Percentiles rank a stretch among this genome's conserved stretches.
phyloP scores from a whole-genome alignment of 2,797 vertebrate species.

The Bradypus variegatus region DNA sequence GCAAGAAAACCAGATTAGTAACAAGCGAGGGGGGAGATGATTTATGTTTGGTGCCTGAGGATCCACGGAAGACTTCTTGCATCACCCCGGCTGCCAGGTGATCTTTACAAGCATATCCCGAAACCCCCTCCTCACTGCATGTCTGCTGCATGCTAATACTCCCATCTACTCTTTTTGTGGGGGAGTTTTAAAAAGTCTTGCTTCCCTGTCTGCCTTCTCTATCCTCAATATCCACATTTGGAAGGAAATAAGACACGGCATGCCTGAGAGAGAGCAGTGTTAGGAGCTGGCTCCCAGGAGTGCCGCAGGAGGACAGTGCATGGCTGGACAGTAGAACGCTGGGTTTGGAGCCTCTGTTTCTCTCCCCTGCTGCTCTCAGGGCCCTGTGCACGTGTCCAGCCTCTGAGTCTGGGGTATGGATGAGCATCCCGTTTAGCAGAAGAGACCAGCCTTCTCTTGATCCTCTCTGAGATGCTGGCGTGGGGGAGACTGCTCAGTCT shows the following conservation, averaged over 20 bases:
- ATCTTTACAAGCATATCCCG: slow-evolving; percentile 62
- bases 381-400: not conserved
- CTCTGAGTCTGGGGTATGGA: not conserved
- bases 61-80: slow-evolving; percentile 65
- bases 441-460: not conserved
- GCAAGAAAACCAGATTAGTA: slow-evolving; percentile 70
- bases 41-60: slow-evolving; percentile 72
- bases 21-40: slow-evolving; percentile 66
- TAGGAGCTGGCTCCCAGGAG: not conserved
- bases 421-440: not conserved
- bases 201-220: not conserved
- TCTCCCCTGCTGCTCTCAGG: not conserved
- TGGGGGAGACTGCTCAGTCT: not conserved
- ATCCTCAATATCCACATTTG: not conserved
- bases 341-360: not conserved
- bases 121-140: not conserved
- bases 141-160: not conserved
- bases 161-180: fast-evolving
- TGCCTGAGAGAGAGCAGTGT: not conserved
- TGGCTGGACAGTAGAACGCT: not conserved
- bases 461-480: not conserved
- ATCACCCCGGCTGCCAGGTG: slow-evolving; percentile 65
- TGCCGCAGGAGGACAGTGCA: not conserved
- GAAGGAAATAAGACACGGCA: not conserved
- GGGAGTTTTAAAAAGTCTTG: not conserved